Conservation (phyloP, 2,113 vertebrate genomes). For the Pipra filicauda region DNA sequence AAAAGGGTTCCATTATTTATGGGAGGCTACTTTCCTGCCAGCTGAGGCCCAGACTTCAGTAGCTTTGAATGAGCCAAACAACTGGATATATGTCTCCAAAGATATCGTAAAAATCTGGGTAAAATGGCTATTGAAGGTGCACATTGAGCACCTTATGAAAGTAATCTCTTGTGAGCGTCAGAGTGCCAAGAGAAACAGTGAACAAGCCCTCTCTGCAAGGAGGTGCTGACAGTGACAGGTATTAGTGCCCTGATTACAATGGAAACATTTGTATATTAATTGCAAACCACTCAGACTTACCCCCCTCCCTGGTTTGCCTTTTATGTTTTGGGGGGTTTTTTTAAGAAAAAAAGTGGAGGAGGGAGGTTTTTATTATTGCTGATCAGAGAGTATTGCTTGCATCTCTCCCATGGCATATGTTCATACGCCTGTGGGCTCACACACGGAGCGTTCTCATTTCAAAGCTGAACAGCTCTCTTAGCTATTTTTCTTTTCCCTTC, state of each 20-base stretch:
- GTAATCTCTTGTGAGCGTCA: conserved; percentile 11
- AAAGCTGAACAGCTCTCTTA: conserved; percentile 43
- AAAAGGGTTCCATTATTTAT: conserved; percentile 44
- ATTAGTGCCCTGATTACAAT: conserved; percentile 3
- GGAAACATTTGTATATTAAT: conserved; percentile 3
- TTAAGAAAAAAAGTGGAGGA: neutral
- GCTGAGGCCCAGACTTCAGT: neutral
- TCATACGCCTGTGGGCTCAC: conserved; percentile 43
- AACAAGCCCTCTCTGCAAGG: neutral
- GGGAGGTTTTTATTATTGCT: conserved; percentile 30
- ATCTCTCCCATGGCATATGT: conserved; percentile 53
- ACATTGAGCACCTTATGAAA: neutral
- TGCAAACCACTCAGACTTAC: neutral
- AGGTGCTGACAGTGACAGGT: conserved; percentile 23
- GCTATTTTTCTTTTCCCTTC: conserved; percentile 57
- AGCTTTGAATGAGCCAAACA: conserved; percentile 39
- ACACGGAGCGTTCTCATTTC: conserved; percentile 20
- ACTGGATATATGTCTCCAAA: conserved; percentile 29
- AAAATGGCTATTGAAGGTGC: neutral
- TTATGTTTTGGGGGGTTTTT: neutral
- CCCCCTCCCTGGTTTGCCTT: neutral
- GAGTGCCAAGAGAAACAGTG: conserved; percentile 17
- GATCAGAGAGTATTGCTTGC: conserved; percentile 48
- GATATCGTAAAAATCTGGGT: conserved; percentile 5
- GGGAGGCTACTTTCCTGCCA: neutral